Percentiles rank a stretch among this genome's conserved stretches.
These are phyloP conservation scores for Bubo blakistoni DNA, from an alignment of 2,113 vertebrate genomes.

Conservation along the genomic window DNA sequence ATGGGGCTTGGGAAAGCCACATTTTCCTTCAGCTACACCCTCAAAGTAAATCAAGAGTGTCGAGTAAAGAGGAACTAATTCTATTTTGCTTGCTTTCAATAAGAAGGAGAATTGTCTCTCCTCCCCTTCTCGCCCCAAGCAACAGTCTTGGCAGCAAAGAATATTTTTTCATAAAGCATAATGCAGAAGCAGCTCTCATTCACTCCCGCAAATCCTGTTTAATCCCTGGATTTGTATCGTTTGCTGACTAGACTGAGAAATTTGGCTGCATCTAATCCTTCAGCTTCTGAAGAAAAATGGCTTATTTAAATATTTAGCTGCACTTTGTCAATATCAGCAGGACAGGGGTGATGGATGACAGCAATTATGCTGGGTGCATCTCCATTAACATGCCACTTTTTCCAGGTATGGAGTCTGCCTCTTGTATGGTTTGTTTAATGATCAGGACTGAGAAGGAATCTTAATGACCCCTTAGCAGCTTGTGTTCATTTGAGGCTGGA, in stretches of 20 bases:
- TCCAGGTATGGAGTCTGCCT: slow-evolving; percentile 57
- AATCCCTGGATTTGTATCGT: slow-evolving; percentile 48
- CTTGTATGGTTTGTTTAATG: slow-evolving; percentile 59
- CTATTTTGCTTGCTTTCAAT: slow-evolving; percentile 29
- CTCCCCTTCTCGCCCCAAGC: slow-evolving; percentile 29
- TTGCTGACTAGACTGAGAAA: slow-evolving; percentile 57
- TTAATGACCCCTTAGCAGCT: slow-evolving; percentile 30
- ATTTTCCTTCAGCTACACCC: slow-evolving; percentile 25
- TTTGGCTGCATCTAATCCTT: slow-evolving; percentile 39
- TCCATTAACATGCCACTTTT: slow-evolving; percentile 63
- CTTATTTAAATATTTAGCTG: slow-evolving; percentile 74
- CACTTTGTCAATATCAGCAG: slow-evolving; percentile 59
- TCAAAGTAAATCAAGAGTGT: slow-evolving; percentile 46
- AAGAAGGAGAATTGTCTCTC: slow-evolving; percentile 34
- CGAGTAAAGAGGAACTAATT: slow-evolving; percentile 28
- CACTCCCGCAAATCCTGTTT: slow-evolving; percentile 49
- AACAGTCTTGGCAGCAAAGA: slow-evolving; percentile 29
- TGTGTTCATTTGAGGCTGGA: not conserved
- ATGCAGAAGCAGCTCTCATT: slow-evolving; percentile 50
- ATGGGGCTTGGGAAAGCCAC: slow-evolving; percentile 12
- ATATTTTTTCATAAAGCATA: slow-evolving; percentile 46
- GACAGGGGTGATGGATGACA: slow-evolving; percentile 66
- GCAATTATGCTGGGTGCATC: slow-evolving; percentile 66
- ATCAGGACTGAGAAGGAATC: slow-evolving; percentile 24
- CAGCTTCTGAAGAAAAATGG: slow-evolving; percentile 65